Evolutionary conservation across 2,888 invertebrate species (phyloP).

Genomic region (Hirtodrosophila histrioides): DNA sequence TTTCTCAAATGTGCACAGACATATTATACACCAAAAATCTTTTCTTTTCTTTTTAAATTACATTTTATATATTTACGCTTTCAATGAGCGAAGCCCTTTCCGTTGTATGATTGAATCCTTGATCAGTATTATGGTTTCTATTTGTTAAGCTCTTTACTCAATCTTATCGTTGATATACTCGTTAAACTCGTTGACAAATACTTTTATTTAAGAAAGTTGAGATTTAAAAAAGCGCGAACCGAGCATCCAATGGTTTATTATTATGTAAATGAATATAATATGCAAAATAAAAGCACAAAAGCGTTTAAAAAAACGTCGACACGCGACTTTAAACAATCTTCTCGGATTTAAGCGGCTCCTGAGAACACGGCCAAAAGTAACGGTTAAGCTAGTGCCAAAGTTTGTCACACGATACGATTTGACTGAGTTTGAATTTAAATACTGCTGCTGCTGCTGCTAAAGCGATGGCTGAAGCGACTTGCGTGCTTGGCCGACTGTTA

Average conservation of each 20-base stretch:
- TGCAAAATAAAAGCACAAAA: conserved; percentile 27
- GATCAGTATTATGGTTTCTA: background rate
- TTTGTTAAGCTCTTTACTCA: conserved; percentile 29
- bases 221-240: conserved; percentile 14
- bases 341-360: conserved; percentile 22
- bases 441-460: conserved; percentile 13
- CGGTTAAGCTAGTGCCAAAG: conserved; percentile 44
- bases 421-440: conserved; percentile 4
- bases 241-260: conserved; percentile 12
- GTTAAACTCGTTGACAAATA: background rate
- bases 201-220: background rate
- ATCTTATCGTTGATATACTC: conserved; percentile 18
- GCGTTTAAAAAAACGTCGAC: conserved; percentile 9
- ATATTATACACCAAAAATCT: background rate
- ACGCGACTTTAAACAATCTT: conserved; percentile 30
- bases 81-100: conserved; percentile 14
- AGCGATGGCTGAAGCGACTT: conserved; percentile 57
- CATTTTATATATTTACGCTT: conserved; percentile 48
- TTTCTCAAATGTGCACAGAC: conserved; percentile 52
- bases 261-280: conserved; percentile 15
- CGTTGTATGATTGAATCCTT: conserved; percentile 7
- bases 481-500: conserved; percentile 83
- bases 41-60: conserved; percentile 6
- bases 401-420: conserved; percentile 39
- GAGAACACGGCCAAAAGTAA: conserved; percentile 38